Base-by-base conservation (phyloP, 2,113 vertebrate genomes). In the Burhinus oedicnemus region DNA sequence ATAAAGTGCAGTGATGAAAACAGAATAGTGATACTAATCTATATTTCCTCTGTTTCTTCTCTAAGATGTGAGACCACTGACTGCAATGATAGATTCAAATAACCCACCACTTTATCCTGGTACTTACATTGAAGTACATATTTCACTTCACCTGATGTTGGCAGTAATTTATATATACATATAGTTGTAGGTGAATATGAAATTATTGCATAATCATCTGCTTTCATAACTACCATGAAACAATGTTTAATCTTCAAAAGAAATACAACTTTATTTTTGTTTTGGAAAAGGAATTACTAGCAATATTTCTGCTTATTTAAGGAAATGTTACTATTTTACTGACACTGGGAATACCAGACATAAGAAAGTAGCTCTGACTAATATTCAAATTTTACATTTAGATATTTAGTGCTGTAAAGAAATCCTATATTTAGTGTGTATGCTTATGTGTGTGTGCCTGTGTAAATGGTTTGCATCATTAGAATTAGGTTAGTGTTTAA, bases 331-430 rank as follows among this genome's bases (percentile, higher is more conserved):
- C 15, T 38, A 36, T 71, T 52, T 95, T 83, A 83, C n/a, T 60
- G 79, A 87, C 42, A 44, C 12, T 40, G 38, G 21, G 27, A 51
- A 89, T 89, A 75, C 9, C 36, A 92, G 30, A 71, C 26, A 8
- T 58, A 15, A 10, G 38, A 79, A 80, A 75, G 42, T 78, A 87
- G 8, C 45, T 89, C 58, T 66, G 36, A 70, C 51, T 79, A 79
- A 87, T 91, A 54, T 32, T 93, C 11, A 89, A 52, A 77, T 86
- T 90, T 77, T 91, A 32, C 30, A 47, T 68, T 78, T 36, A 8
- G 57, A 49, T 95, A 95, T 90, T 95, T 96, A 94, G 49, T 62
- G 51, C 1, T 81, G 36, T 76, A 82, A 93, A 81, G 13, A 69
- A 83, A 92, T 78, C 12, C 57, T 94, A 26, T 66, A 61, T 12